Evolutionary conservation across 2,113 vertebrate genomes (phyloP).

Genomic region (Eulemur macaco): DNA sequence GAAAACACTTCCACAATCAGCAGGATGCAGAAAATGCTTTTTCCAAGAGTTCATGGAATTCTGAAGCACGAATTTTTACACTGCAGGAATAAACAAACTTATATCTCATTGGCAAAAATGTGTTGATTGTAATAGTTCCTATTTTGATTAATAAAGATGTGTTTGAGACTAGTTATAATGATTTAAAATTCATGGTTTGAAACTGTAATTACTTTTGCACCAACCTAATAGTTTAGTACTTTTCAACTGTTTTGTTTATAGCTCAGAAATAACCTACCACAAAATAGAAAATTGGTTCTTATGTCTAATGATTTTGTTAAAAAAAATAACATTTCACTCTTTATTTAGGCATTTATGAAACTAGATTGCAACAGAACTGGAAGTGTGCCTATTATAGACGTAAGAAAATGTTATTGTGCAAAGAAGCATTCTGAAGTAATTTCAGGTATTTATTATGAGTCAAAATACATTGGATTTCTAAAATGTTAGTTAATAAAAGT

Average conservation of each 20-base stretch:
- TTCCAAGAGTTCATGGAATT: too few species aligned
- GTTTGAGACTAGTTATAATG: too few species aligned
- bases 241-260: conserved; percentile 13
- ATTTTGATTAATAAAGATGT: too few species aligned
- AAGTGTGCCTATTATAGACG: conserved; percentile 80
- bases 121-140: too few species aligned
- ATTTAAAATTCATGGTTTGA: too few species aligned
- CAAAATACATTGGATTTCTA: conserved; percentile 21
- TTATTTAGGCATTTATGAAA: conserved; percentile 88
- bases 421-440: conserved; percentile 85
- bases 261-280: background rate
- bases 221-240: background rate
- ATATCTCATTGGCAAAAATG: too few species aligned
- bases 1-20: too few species aligned
- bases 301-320: background rate
- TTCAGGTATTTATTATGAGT: conserved; percentile 81
- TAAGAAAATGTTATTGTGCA: conserved; percentile 88
- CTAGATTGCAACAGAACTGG: conserved; percentile 90
- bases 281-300: background rate
- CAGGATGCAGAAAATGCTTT: too few species aligned
- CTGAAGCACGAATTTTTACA: too few species aligned
- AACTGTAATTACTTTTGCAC: too few species aligned
- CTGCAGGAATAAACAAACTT: too few species aligned
- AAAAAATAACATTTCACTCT: conserved; percentile 32
- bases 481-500: conserved; percentile 36